A percentile compares a stretch with the other conserved stretches of the same genome.
These are phyloP conservation scores for Drosophila kohkoa DNA, from an alignment of 1,140 invertebrate species.

Conservation along the genomic window DNA sequence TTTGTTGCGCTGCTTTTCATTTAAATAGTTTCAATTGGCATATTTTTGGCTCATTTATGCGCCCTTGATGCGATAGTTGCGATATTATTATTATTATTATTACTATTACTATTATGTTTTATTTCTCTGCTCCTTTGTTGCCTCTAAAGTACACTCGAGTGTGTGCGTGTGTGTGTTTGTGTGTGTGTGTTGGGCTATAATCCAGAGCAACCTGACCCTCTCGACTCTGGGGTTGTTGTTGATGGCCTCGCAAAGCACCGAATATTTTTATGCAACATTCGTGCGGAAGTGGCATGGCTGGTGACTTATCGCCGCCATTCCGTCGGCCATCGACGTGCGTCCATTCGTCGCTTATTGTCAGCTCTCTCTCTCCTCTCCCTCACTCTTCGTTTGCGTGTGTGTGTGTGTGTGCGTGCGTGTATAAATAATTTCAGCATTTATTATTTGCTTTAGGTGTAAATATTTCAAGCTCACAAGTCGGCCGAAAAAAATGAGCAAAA, in stretches of 20 bases:
- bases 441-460: conserved; percentile 81
- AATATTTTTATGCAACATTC: conserved; percentile 64
- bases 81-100: conserved; percentile 66
- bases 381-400: background rate
- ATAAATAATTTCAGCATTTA: conserved; percentile 80
- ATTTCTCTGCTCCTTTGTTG: conserved; percentile 18
- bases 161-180: background rate
- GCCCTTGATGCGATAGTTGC: conserved; percentile 37
- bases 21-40: conserved; percentile 73
- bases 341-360: conserved; percentile 51
- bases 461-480: conserved; percentile 80
- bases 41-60: conserved; percentile 48
- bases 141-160: background rate
- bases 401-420: conserved; percentile 58
- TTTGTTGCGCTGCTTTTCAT: conserved; percentile 50
- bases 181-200: background rate
- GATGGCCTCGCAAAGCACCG: conserved; percentile 14
- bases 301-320: conserved; percentile 81
- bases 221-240: conserved; percentile 12
- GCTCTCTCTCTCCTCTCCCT: background rate
- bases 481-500: conserved; percentile 32
- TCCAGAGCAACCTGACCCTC: background rate
- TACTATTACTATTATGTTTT: conserved; percentile 53
- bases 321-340: conserved; percentile 50
- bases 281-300: conserved; percentile 72